Percentiles rank a stretch among this genome's conserved stretches.
Evolutionary conservation across 2,888 invertebrate genomes (phyloP).

Genomic region (Habrosyne pyritoides): DNA sequence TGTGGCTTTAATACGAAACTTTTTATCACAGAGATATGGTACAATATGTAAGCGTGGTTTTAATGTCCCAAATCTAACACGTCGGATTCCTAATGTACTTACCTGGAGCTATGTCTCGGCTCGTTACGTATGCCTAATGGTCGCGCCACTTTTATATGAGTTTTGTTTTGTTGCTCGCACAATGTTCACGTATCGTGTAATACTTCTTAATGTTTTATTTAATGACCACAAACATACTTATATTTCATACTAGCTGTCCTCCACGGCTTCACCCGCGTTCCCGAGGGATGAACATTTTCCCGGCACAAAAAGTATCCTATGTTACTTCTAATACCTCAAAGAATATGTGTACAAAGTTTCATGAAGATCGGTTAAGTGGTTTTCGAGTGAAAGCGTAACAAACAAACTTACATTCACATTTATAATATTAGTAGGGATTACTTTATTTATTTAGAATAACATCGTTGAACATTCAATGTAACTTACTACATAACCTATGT

Average conservation of each 20-base stretch:
- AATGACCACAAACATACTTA: slow-evolving; percentile 52
- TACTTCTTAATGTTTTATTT: slow-evolving; percentile 50
- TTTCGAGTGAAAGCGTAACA: too few relatives aligned
- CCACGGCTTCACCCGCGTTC: too few relatives aligned
- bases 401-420: too few relatives aligned
- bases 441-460: not conserved
- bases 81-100: slow-evolving; percentile 45
- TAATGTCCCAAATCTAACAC: slow-evolving; percentile 41
- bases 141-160: slow-evolving; percentile 53
- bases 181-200: slow-evolving; percentile 35
- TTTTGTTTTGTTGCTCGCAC: slow-evolving; percentile 45
- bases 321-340: too few relatives aligned
- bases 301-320: too few relatives aligned
- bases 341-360: too few relatives aligned
- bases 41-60: slow-evolving; percentile 11
- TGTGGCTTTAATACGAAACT: not conserved
- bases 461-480: not conserved
- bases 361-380: too few relatives aligned
- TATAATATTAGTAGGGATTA: too few relatives aligned
- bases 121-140: slow-evolving; percentile 56
- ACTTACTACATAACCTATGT: not conserved
- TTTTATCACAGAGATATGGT: not conserved
- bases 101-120: slow-evolving; percentile 41
- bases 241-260: too few relatives aligned
- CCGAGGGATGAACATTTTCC: too few relatives aligned